Base-by-base conservation (phyloP, 2,797 vertebrate species). In the Poeciliopsis gracilis region DNA sequence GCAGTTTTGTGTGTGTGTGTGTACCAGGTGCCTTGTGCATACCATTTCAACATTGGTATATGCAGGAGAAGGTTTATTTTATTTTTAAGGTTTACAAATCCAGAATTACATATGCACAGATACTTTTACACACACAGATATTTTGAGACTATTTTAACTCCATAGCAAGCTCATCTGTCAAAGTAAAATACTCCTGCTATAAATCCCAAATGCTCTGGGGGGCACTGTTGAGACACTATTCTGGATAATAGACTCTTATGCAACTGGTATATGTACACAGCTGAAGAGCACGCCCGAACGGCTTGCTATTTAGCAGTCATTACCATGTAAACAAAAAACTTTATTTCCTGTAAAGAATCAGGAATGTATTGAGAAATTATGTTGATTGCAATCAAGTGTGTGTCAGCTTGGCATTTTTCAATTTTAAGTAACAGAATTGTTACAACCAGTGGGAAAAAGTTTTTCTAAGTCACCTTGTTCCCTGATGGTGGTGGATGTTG, bases 401-500 rank as follows among this genome's bases (percentile, higher is more conserved):
- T 67, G 25, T 8, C 5, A 51, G 41, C 81, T 75, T 81, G 13
- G 23, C 25, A 43, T 61, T 49, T 25, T 63, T 47, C 0, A 46
- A 25, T 7, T 67, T 28, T 75, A 20, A 53, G 9, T 51, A 51
- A 2, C 55, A 71, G 70, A 15, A 53, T 46, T 20, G 30, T 75
- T 30, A 43, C 59, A 43, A 72, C 33, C 73, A 5, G 73, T 46
- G 30, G 23, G 38, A 77, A 53, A 83, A 59, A n/a, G 3, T 49
- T n/a, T 74, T 73, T 81, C 67, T 72, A 73, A 74, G 63, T 76
- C 93, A 98, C 98, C 98, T 99, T 99, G 95, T 96, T 97, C 90
- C 97, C 94, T 0, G 97, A 95, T 69, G 97, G 97, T 79, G 97
- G 96, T 84, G 97, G 97, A 88, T 96, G 97, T 94, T 99, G 98